phyloP scores from a whole-genome alignment of 1,140 invertebrate genomes.

The Pseudachorutes palmiensis region DNA sequence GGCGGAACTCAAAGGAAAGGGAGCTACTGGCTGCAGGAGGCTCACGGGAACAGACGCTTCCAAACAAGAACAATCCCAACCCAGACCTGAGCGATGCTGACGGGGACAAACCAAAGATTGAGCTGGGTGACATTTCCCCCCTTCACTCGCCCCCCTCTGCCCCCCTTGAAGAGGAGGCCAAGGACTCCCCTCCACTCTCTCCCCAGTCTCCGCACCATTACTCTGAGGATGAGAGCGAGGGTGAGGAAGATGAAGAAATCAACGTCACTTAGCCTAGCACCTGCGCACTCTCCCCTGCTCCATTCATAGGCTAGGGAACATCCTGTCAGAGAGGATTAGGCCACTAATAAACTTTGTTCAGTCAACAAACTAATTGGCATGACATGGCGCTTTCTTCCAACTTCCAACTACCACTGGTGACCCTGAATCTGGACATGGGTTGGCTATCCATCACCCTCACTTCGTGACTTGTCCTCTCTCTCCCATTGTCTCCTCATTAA shows the following conservation, averaged over 20 bases:
- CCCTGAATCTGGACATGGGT: too few relatives aligned
- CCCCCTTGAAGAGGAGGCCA: neutral
- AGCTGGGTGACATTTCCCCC: slow-evolving; percentile 47
- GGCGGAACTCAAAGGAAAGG: slow-evolving; percentile 93
- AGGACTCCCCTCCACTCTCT: neutral
- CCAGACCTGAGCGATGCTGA: slow-evolving; percentile 88
- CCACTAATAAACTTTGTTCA: too few relatives aligned
- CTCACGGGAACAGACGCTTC: slow-evolving; percentile 85
- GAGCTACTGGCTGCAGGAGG: slow-evolving; percentile 86
- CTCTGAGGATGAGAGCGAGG: neutral
- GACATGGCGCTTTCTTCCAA: too few relatives aligned
- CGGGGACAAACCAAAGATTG: slow-evolving; percentile 59
- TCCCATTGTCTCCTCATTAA: too few relatives aligned
- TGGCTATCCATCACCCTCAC: too few relatives aligned
- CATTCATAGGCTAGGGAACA: too few relatives aligned
- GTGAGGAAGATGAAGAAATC: slow-evolving; percentile 35
- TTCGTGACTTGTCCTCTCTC: too few relatives aligned
- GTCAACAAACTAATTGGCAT: too few relatives aligned
- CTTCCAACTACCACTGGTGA: too few relatives aligned
- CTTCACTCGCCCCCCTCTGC: slow-evolving; percentile 40
- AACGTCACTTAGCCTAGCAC: slow-evolving; percentile 31
- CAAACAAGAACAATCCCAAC: slow-evolving; percentile 94
- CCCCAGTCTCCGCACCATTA: neutral
- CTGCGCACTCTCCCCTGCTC: too few relatives aligned
- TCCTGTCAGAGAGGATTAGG: too few relatives aligned